Percentiles rank a stretch among this genome's conserved stretches.
phyloP scores from a whole-genome alignment of 1,140 invertebrate species.

The Drosophila auraria region DNA sequence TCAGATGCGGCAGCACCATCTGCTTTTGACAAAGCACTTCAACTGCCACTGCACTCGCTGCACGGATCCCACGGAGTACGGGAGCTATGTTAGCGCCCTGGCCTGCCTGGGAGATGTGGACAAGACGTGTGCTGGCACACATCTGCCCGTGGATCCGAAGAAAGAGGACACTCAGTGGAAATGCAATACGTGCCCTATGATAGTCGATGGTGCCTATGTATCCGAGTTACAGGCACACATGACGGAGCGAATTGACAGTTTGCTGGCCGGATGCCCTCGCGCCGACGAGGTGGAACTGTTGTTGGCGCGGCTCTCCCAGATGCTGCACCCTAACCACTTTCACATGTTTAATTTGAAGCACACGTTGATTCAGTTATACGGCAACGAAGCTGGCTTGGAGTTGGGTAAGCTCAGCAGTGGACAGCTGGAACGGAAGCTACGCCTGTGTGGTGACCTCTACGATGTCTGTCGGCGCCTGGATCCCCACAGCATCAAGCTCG shows the following conservation, averaged over 20 bases:
- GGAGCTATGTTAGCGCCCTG: slow-evolving; percentile 90
- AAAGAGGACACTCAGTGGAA: slow-evolving; percentile 90
- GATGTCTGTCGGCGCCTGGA: slow-evolving; percentile 88
- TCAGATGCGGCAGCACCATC: slow-evolving; percentile 90
- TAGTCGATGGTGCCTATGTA: slow-evolving; percentile 86
- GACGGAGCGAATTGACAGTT: slow-evolving; percentile 90
- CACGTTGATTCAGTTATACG: slow-evolving; percentile 91
- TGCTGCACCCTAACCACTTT: slow-evolving; percentile 93
- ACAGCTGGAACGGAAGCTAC: slow-evolving; percentile 88
- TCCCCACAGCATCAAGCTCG: slow-evolving; percentile 89
- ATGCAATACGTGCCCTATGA: slow-evolving; percentile 89
- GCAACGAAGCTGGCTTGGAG: slow-evolving; percentile 87
- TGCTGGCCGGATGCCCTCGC: slow-evolving; percentile 87
- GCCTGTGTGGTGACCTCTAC: slow-evolving; percentile 89
- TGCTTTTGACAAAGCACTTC: slow-evolving; percentile 93
- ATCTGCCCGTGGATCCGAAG: slow-evolving; percentile 89
- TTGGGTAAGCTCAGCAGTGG: slow-evolving; percentile 86
- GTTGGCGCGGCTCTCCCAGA: slow-evolving; percentile 87
- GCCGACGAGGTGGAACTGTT: slow-evolving; percentile 88
- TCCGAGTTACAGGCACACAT: slow-evolving; percentile 88
- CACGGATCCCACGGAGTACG: slow-evolving; percentile 91
- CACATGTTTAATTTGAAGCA: slow-evolving; percentile 92
- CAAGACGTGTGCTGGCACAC: slow-evolving; percentile 87
- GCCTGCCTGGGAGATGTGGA: slow-evolving; percentile 88
- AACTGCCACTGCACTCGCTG: slow-evolving; percentile 91